A percentile compares a stretch with the other conserved stretches of the same genome.
Conservation (phyloP, 1,140 invertebrate genomes). For the Anadara kagoshimensis region DNA sequence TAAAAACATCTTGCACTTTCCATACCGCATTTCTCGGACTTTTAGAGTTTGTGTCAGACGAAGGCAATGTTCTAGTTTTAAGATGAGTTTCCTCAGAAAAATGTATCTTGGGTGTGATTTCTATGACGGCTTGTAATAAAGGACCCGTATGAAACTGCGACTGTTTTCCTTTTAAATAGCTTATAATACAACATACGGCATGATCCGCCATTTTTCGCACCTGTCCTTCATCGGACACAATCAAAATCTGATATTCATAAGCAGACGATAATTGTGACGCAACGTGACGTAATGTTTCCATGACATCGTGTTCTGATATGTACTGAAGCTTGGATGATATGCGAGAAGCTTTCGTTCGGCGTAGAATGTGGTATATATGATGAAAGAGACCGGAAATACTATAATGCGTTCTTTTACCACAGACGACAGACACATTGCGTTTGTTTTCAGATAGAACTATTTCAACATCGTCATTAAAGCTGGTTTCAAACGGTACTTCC, state of each 20-base stretch:
- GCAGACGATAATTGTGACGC: constrained; percentile 19
- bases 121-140: constrained; percentile 32
- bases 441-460: too few relatives aligned
- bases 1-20: constrained; percentile 30
- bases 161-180: constrained; percentile 21
- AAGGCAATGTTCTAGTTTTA: constrained; percentile 20
- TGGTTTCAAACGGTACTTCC: too few relatives aligned
- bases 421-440: too few relatives aligned
- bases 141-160: constrained; percentile 22
- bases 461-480: too few relatives aligned
- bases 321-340: constrained; percentile 15
- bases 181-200: constrained; percentile 36
- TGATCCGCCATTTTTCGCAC: constrained; percentile 26
- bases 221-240: constrained; percentile 26
- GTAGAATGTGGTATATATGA: constrained; percentile 25
- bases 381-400: constrained; percentile 17
- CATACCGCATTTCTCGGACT: constrained; percentile 19
- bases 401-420: background rate
- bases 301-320: constrained; percentile 25
- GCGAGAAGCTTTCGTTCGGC: constrained; percentile 20
- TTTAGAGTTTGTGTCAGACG: background rate
- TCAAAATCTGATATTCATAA: constrained; percentile 38
- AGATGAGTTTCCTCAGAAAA: constrained; percentile 10
- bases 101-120: constrained; percentile 21
- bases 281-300: constrained; percentile 17